These are phyloP conservation scores for Anguilla obscura DNA, from an alignment of 2,797 vertebrate genomes.

Conservation along the genomic window DNA sequence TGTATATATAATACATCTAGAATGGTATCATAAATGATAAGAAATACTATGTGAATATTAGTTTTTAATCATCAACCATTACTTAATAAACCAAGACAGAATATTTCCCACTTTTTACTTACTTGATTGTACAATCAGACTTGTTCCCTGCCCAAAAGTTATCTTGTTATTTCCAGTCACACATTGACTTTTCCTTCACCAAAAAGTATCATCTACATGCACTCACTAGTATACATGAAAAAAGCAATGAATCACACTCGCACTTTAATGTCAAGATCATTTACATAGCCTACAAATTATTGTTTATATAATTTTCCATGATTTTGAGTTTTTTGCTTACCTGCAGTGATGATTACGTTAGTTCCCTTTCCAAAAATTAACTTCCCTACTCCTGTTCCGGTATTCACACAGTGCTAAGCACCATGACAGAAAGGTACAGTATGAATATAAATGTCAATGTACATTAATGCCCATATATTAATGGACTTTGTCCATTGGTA, in stretches of 20 bases:
- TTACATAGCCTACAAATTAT: neutral
- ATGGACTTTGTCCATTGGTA: neutral
- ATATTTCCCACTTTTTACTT: neutral
- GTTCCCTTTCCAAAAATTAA: conserved; percentile 9
- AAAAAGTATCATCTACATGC: neutral
- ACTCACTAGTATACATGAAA: neutral
- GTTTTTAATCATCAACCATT: neutral
- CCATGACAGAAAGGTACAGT: conserved; percentile 26
- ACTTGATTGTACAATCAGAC: neutral
- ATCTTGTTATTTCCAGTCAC: conserved; percentile 23
- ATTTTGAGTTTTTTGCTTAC: neutral
- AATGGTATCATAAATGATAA: neutral
- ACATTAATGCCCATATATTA: conserved; percentile 22
- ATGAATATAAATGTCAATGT: neutral
- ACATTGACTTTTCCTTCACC: conserved; percentile 11
- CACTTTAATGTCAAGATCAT: neutral
- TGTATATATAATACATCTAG: neutral
- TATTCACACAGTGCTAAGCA: conserved; percentile 36
- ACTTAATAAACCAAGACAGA: neutral
- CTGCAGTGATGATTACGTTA: neutral
- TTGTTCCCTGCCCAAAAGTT: neutral
- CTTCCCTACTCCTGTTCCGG: neutral
- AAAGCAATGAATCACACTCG: neutral
- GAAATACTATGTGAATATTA: neutral
- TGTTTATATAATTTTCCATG: neutral